phyloP scores from a whole-genome alignment of 2,797 vertebrate genomes.

The Phataginus tricuspis region DNA sequence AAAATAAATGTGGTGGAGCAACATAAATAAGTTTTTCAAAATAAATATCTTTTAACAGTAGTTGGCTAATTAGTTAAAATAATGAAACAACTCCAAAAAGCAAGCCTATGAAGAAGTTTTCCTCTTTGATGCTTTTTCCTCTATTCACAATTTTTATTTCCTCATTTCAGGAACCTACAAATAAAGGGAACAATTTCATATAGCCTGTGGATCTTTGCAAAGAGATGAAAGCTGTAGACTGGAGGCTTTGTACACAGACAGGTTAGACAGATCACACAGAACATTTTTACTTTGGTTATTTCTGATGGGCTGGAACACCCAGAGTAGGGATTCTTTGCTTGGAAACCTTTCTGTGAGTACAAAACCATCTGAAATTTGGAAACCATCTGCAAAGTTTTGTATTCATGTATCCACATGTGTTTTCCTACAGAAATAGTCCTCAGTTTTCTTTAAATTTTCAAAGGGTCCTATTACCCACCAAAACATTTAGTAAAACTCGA shows the following conservation, averaged over 20 bases:
- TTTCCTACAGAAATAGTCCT: neutral
- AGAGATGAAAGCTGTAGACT: conserved; percentile 33
- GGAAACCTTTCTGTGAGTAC: conserved; percentile 31
- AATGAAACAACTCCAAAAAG: conserved; percentile 76
- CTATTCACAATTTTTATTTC: conserved; percentile 45
- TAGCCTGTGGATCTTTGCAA: conserved; percentile 12
- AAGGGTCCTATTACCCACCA: neutral
- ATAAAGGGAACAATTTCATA: conserved; percentile 32
- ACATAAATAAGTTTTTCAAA: conserved; percentile 87
- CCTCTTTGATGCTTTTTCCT: conserved; percentile 44
- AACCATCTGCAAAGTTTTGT: neutral
- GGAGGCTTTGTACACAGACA: neutral
- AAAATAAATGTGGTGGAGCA: conserved; percentile 83
- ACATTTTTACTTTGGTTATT: conserved; percentile 9
- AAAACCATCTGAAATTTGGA: conserved; percentile 37
- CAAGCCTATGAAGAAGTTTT: conserved; percentile 70
- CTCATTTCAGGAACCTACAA: conserved; percentile 27
- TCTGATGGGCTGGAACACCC: neutral
- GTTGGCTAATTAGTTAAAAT: conserved; percentile 87
- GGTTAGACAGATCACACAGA: neutral
- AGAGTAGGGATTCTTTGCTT: neutral
- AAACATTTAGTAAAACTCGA: neutral
- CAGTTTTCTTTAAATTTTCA: neutral
- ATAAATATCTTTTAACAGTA: conserved; percentile 83
- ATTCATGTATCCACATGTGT: neutral